Evolutionary conservation across 2,888 invertebrate genomes (phyloP).

Genomic region (Netelia melanura): DNA sequence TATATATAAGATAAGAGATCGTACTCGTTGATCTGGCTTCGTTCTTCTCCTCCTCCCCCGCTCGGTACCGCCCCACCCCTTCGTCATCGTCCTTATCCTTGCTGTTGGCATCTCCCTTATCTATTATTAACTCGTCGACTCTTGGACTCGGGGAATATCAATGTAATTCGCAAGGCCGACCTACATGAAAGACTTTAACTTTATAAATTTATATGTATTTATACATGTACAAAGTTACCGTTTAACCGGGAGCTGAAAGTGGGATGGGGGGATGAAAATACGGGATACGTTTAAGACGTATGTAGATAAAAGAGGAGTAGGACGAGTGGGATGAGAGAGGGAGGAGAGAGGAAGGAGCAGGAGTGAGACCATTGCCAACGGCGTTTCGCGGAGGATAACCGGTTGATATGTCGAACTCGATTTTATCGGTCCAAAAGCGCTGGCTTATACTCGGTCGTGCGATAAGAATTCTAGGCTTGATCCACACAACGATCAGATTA

Average conservation of each 20-base stretch:
- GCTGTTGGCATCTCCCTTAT: conserved; percentile 64
- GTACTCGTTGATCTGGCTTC: conserved; percentile 6
- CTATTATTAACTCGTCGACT: conserved; percentile 71
- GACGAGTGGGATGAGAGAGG: background rate
- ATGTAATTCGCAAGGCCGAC: conserved; percentile 72
- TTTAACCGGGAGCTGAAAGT: conserved; percentile 40
- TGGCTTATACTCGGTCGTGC: conserved; percentile 55
- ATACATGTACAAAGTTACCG: conserved; percentile 56
- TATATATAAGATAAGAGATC: background rate
- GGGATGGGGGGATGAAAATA: conserved; percentile 27
- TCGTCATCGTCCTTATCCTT: conserved; percentile 29
- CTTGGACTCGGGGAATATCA: conserved; percentile 67
- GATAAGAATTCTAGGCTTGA: conserved; percentile 60
- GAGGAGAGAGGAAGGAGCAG: background rate
- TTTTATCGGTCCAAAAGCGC: conserved; percentile 67
- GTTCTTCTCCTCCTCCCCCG: background rate
- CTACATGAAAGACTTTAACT: conserved; percentile 59
- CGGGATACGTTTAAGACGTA: conserved; percentile 32
- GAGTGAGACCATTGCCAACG: conserved; percentile 56
- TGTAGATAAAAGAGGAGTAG: background rate
- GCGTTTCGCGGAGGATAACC: conserved; percentile 63
- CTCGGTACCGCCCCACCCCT: background rate
- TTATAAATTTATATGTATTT: conserved; percentile 15
- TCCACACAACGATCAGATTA: conserved; percentile 34
- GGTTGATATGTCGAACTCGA: conserved; percentile 71